Percentiles rank a stretch among this genome's conserved stretches.
These are phyloP conservation scores for Drosophila buzzatii DNA, from an alignment of 2,888 invertebrate species.

Conservation along the genomic window DNA sequence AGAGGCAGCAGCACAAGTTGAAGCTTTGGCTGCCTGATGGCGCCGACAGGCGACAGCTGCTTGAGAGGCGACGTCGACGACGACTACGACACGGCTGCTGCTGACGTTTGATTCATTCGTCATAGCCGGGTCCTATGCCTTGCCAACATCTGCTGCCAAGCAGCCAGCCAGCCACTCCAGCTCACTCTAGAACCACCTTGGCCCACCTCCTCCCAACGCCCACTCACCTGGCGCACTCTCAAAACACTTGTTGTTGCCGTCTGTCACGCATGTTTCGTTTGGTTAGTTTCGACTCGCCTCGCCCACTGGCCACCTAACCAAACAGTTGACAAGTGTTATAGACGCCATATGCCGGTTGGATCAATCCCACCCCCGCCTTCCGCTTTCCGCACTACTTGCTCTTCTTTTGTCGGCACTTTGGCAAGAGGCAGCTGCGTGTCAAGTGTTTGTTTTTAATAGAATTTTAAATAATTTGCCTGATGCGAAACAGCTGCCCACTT, in stretches of 20 bases:
- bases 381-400: background rate
- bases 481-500: slow-evolving; percentile 67
- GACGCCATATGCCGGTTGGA: slow-evolving; percentile 60
- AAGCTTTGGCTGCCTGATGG: slow-evolving; percentile 62
- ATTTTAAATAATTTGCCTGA: slow-evolving; percentile 78
- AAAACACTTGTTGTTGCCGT: slow-evolving; percentile 76
- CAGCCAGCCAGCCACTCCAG: slow-evolving; percentile 45
- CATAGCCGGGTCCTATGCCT: slow-evolving; percentile 65
- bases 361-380: background rate
- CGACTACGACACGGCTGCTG: slow-evolving; percentile 71
- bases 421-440: slow-evolving; percentile 71
- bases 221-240: slow-evolving; percentile 55
- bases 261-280: slow-evolving; percentile 66
- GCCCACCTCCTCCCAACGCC: slow-evolving; percentile 29
- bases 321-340: slow-evolving; percentile 77
- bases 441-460: slow-evolving; percentile 80
- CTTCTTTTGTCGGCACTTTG: slow-evolving; percentile 35
- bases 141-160: slow-evolving; percentile 44
- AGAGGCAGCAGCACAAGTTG: slow-evolving; percentile 41
- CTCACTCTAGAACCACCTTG: background rate
- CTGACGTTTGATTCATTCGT: slow-evolving; percentile 85
- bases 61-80: slow-evolving; percentile 75
- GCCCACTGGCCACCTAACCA: slow-evolving; percentile 9
- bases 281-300: slow-evolving; percentile 42
- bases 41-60: slow-evolving; percentile 79